These are phyloP conservation scores for Heliconius melpomene DNA, from an alignment of 1,140 invertebrate genomes.

Conservation along the genomic window DNA sequence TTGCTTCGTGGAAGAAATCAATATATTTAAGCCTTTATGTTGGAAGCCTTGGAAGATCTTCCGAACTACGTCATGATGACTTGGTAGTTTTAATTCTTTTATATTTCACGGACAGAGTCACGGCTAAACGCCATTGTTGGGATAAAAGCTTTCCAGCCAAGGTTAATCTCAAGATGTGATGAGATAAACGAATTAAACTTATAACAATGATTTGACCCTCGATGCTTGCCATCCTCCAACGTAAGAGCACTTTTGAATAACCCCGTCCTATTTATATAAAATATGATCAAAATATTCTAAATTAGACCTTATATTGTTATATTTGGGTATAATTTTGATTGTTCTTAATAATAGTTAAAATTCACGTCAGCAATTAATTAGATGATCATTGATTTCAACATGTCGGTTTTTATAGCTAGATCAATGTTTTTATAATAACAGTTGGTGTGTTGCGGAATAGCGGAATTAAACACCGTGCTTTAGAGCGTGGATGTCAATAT, in stretches of 20 bases:
- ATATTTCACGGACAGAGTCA: neutral
- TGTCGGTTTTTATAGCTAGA: too few relatives aligned
- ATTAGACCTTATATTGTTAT: neutral
- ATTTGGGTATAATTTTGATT: neutral
- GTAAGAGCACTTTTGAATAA: constrained; percentile 36
- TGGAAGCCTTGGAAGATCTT: too few relatives aligned
- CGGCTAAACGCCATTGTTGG: neutral
- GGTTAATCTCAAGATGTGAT: constrained; percentile 33
- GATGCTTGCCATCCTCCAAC: constrained; percentile 37
- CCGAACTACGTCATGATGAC: too few relatives aligned
- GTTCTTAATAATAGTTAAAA: neutral
- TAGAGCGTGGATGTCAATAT: too few relatives aligned
- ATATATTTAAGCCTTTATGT: too few relatives aligned
- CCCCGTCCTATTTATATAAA: constrained; percentile 44
- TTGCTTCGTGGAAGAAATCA: too few relatives aligned
- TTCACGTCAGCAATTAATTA: neutral
- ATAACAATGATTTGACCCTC: constrained; percentile 45
- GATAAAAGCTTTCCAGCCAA: constrained; percentile 31
- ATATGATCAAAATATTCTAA: neutral
- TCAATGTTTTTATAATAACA: too few relatives aligned
- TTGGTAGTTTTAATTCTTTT: too few relatives aligned
- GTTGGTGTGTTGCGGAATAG: too few relatives aligned
- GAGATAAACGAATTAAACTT: constrained; percentile 43
- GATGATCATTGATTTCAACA: neutral
- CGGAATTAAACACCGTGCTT: too few relatives aligned